A percentile compares a stretch with the other conserved stretches of the same genome.
phyloP scores from a whole-genome alignment of 2,113 vertebrate genomes.

The Eleginops maclovinus region DNA sequence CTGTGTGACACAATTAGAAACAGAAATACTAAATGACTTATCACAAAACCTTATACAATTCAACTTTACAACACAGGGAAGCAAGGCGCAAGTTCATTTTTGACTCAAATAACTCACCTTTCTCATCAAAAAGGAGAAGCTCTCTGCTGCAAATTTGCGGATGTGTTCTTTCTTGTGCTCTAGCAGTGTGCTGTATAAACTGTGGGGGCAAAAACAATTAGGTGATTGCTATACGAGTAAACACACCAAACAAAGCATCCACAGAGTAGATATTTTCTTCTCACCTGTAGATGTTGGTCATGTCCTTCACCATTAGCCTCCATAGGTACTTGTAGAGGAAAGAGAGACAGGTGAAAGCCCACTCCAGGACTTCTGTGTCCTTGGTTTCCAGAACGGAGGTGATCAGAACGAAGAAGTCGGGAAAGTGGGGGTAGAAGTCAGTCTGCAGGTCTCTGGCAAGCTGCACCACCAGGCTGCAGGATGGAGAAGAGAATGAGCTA shows the following conservation, averaged over 20 bases:
- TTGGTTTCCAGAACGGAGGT: constrained; percentile 92
- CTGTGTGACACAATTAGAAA: constrained; percentile 68
- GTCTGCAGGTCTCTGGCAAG: constrained; percentile 95
- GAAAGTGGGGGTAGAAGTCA: constrained; percentile 97
- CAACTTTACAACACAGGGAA: neutral
- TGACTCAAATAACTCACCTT: constrained; percentile 84
- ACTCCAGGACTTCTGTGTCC: constrained; percentile 94
- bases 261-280: neutral
- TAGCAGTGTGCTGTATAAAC: constrained; percentile 93
- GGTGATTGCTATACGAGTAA: neutral
- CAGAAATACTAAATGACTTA: neutral
- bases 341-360: constrained; percentile 94
- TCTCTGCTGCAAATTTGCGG: constrained; percentile 97
- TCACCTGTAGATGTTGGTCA: constrained; percentile 93
- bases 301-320: constrained; percentile 97
- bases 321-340: constrained; percentile 98
- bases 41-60: neutral
- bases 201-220: constrained; percentile 65
- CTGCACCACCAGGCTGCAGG: constrained; percentile 92
- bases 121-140: constrained; percentile 97
- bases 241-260: too few species aligned
- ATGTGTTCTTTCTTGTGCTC: constrained; percentile 96
- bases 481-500: neutral
- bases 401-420: constrained; percentile 92
- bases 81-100: neutral